These are phyloP conservation scores for Elaphurus davidianus DNA, from an alignment of 2,113 vertebrate species.

Conservation along the genomic window DNA sequence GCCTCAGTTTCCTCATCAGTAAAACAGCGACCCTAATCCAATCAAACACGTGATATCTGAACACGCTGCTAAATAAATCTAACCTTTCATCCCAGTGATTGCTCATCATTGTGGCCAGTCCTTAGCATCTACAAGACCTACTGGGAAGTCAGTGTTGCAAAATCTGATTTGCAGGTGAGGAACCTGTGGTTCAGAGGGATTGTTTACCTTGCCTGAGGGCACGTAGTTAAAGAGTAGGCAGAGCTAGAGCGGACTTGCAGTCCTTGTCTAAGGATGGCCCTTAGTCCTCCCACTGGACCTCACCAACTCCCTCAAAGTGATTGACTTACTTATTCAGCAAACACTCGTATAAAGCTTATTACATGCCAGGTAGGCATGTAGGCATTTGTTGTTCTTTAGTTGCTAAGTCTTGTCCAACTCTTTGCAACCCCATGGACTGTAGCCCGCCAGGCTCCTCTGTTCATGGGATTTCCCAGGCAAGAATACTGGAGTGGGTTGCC, in stretches of 20 bases:
- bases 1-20: not conserved
- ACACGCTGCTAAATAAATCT: not conserved
- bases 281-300: not conserved
- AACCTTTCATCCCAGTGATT: not conserved
- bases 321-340: not conserved
- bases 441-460: not conserved
- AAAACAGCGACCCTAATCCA: not conserved
- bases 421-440: not conserved
- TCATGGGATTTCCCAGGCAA: not conserved
- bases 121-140: not conserved
- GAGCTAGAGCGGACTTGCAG: not conserved
- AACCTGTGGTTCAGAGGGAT: not conserved
- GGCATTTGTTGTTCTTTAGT: not conserved
- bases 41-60: not conserved
- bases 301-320: not conserved
- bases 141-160: not conserved
- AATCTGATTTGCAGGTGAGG: not conserved
- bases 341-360: not conserved
- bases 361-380: not conserved
- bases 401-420: not conserved
- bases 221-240: not conserved
- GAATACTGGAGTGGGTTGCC: not conserved
- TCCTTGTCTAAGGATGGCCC: rapidly evolving
- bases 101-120: too few species aligned
- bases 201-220: not conserved